Percentiles rank a stretch among this genome's conserved stretches.
phyloP scores from a whole-genome alignment of 2,113 vertebrate genomes.

The Glaucidium brasilianum region DNA sequence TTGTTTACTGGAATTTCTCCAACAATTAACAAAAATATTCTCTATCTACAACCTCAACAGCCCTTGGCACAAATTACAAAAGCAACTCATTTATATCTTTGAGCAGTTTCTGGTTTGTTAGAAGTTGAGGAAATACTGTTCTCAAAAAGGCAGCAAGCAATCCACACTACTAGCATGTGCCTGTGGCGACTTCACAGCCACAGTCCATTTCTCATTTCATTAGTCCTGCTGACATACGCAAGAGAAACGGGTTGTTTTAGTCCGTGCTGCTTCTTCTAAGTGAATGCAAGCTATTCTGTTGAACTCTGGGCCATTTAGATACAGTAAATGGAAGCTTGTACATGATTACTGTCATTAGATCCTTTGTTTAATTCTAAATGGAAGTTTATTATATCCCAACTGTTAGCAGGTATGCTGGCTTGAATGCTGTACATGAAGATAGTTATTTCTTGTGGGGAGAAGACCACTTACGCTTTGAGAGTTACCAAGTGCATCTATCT shows the following conservation, averaged over 20 bases:
- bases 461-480: not conserved
- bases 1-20: slow-evolving; percentile 19
- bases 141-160: not conserved
- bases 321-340: slow-evolving; percentile 30
- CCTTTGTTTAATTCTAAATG: slow-evolving; percentile 40
- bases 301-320: slow-evolving; percentile 56
- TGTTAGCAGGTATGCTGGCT: slow-evolving; percentile 28
- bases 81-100: not conserved
- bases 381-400: slow-evolving; percentile 40
- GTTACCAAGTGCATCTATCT: not conserved
- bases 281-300: not conserved
- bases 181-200: not conserved
- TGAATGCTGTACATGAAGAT: not conserved
- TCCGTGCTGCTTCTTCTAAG: slow-evolving; percentile 6
- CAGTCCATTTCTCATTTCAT: not conserved
- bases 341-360: slow-evolving; percentile 53
- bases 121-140: not conserved
- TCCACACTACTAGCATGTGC: not conserved
- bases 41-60: not conserved
- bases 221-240: slow-evolving; percentile 17
- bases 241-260: not conserved
- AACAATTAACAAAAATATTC: not conserved
- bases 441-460: not conserved
- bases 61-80: not conserved
- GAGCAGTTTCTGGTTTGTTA: not conserved